Evolutionary conservation across 2,888 invertebrate species (phyloP).

Genomic region (Mellilla xanthometata): DNA sequence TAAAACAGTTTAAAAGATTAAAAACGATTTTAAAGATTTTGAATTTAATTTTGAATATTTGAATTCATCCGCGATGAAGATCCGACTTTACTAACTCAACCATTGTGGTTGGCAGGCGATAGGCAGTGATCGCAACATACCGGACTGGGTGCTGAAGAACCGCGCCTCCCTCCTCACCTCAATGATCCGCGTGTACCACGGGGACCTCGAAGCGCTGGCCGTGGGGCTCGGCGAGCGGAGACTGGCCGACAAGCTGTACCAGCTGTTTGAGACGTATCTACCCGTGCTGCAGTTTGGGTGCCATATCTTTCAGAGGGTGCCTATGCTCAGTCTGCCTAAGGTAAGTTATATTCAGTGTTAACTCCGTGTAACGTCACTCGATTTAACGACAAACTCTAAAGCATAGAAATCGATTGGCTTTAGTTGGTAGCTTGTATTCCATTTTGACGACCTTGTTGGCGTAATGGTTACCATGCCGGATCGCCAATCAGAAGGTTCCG

Average conservation of each 20-base stretch:
- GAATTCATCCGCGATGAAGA: too few species aligned
- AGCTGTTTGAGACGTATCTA: slow-evolving; percentile 94
- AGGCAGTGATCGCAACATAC: slow-evolving; percentile 93
- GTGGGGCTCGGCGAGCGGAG: slow-evolving; percentile 79
- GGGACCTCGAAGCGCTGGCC: slow-evolving; percentile 89
- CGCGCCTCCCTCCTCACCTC: slow-evolving; percentile 90
- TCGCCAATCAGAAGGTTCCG: too few species aligned
- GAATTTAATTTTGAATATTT: too few species aligned
- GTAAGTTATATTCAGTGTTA: slow-evolving; percentile 57
- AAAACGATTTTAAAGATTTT: too few species aligned
- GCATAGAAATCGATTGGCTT: too few species aligned
- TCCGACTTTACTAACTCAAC: too few species aligned
- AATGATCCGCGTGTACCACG: slow-evolving; percentile 92
- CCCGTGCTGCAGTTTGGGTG: slow-evolving; percentile 92
- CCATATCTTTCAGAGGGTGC: slow-evolving; percentile 92
- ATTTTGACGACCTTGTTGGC: too few species aligned
- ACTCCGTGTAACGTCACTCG: too few species aligned
- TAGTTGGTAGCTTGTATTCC: too few species aligned
- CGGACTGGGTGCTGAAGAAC: slow-evolving; percentile 90
- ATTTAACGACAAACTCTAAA: too few species aligned
- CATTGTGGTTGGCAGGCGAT: slow-evolving; percentile 84
- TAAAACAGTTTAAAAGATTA: too few species aligned
- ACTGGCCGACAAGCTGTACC: slow-evolving; percentile 87
- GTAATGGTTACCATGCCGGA: too few species aligned
- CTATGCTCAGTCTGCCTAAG: slow-evolving; percentile 91